Conservation (phyloP, 2,797 vertebrate genomes). For the Silurus aristotelis region DNA sequence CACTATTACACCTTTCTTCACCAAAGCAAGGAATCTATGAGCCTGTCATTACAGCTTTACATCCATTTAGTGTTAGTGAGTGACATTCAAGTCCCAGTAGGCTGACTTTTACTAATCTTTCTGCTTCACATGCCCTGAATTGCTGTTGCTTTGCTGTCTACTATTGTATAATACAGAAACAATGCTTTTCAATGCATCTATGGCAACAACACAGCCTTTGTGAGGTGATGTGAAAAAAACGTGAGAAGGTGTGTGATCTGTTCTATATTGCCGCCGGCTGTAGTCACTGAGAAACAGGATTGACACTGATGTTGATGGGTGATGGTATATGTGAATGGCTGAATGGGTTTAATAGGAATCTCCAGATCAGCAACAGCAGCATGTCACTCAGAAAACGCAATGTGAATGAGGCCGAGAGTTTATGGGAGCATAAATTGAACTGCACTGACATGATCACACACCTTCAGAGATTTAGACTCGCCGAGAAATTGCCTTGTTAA, state of each 20-base stretch:
- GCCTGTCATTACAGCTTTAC: constrained; percentile 55
- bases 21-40: constrained; percentile 58
- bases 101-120: constrained; percentile 46
- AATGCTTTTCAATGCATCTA: constrained; percentile 22
- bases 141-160: constrained; percentile 39
- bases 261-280: constrained; percentile 45
- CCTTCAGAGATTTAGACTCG: constrained; percentile 26
- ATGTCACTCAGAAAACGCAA: constrained; percentile 47
- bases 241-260: constrained; percentile 44
- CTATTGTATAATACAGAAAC: constrained; percentile 24
- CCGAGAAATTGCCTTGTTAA: constrained; percentile 39
- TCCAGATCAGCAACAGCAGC: constrained; percentile 42
- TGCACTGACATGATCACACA: constrained; percentile 26
- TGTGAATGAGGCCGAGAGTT: constrained; percentile 19
- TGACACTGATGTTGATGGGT: constrained; percentile 47
- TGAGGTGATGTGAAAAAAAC: constrained; percentile 39
- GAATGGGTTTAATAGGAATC: constrained; percentile 54
- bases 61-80: constrained; percentile 32
- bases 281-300: constrained; percentile 36
- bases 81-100: constrained; percentile 33
- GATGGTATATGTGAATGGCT: constrained; percentile 51
- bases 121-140: constrained; percentile 27
- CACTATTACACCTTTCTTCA: constrained; percentile 54
- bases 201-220: constrained; percentile 24
- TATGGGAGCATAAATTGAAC: constrained; percentile 43